Evolutionary conservation across 2,113 vertebrate species (phyloP), one percentile per base, ranked within the genome.

Genomic region (Nibea albiflora): DNA sequence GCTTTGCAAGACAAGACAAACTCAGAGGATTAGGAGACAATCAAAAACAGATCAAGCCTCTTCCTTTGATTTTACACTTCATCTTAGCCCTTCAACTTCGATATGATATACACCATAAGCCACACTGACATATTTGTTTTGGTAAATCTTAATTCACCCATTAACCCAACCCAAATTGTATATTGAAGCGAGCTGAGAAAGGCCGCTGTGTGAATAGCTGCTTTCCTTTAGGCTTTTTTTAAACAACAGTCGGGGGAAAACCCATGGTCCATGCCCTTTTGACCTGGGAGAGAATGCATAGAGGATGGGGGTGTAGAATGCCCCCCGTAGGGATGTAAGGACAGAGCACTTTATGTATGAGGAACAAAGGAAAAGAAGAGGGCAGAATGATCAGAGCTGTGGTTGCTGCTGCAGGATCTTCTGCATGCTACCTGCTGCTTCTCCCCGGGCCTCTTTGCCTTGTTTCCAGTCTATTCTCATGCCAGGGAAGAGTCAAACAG

Each of bases 261-360:
- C 58, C 56, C 61, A 93, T 57, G 76, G 91, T 92, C 96, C 94
- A 91, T 92, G 96, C 94, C 96, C 94, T 95, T 96, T 95, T 94
- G 94, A 98, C 96, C 97, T 95, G 91, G 92, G 87, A 96, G 95
- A 95, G 93, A 96, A 95, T 95, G 94, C 93, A 95, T 95, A 95
- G 95, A 96, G 95, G 94, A 94, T 95, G 95, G 94, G 95, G 95
- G 94, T 95, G 94, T 95, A 94, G 96, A 96, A 96, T 96, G 94
- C 94, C 94, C 87, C 86, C 89, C 70, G 73, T 52, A 62, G 89
- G 70, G 86, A 86, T 78, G 85, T 76, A 77, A 88, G 89, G 88
- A 85, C 91, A 87, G 68, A 56, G 69, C 73, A 90, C 78, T 92
- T 88, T 85, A 85, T 91, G 84, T 85, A 79, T 77, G 58, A 78